Evolutionary conservation across 2,113 vertebrate genomes (phyloP), one percentile per base, ranked within the genome.

Genomic region (Dendropsophus ebraccatus): DNA sequence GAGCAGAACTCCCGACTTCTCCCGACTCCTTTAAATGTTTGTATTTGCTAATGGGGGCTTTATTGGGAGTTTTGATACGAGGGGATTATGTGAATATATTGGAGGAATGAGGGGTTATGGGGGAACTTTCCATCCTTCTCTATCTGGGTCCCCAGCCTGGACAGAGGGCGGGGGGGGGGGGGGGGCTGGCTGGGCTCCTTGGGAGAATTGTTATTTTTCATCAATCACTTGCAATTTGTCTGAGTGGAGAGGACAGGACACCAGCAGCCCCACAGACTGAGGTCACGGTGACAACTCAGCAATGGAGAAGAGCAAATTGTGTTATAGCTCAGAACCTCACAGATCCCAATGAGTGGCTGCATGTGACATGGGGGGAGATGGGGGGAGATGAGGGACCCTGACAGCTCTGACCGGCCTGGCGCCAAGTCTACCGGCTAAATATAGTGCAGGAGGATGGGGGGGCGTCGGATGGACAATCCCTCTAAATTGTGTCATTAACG

Each of bases 391-490:
- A 97, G 94, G 95, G 95, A 96, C 95, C 96, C 94, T 97, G 96
- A 97, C 96, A 96, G 96, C 95, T 97, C 96, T 96, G 96, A 97
- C 96, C 95, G 95, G 95, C 96, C 96, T 97, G 96, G 96, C 96
- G 96, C 96, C 96, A 96, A 93, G 96, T 95, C 96, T 96, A 92
- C 92, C 79, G 91, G 93, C 95, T 97, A 97, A 96, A 97, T 97
- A 96, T 96, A 97, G 96, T 89, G 90, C 84, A 91, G 50, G 56
- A 32, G 58, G 35, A 52, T 37, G 0, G 16, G 5, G 67, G 30
- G 41, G 8, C 78, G 21, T 49, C 37, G 28, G 67, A 75, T 49
- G 23, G 72, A 58, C 35, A 56, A 56, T 37, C 45, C 19, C 56
- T 56, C 45, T 37, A 74, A 74, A 69, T 83, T 35, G 67, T 23